Base-by-base conservation (phyloP, 2,113 vertebrate species). In the Siniperca knerii region DNA sequence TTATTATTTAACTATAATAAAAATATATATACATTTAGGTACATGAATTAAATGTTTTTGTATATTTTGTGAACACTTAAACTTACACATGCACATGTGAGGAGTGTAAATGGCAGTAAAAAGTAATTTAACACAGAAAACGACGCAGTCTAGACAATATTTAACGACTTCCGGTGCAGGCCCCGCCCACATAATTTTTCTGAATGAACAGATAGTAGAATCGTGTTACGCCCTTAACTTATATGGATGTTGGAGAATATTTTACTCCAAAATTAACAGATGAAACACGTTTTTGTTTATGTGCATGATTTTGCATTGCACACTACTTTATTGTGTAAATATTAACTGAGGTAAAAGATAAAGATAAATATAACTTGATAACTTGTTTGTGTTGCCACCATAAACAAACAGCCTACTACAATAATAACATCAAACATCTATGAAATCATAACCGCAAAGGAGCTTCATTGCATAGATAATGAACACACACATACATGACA, bases 401-500 rank as follows among this genome's bases (percentile, higher is more conserved):
- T 25, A 37, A 29, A 23, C 48, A 23, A 65, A 44, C 44, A 12
- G 33, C 0, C 20, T 10, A 44, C 25, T 20, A 0, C 16, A 20
- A 2, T 29, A 13, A 61, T 42, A 8, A 35, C 29, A 37, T 18
- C 44, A 13, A 44, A 10, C 23, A 21, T 6, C 20, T 20, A 29
- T 37, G 15, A 42, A 42, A 77, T 54, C 33, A 33, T 21, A 29
- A 48, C 50, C 12, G 25, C 46, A 37, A 57, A 64, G 9, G 18
- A 2, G 16, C 35, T 11, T 23, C 2, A 5, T 7, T 42, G 61
- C 66, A 4, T 15, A 2, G 67, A 64, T n/a, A 21, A 79, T 75
- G n/a, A 68, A 57, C 35, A 67, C 78, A 50, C 55, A 13, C 48
- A 23, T 40, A 61, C 68, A 60, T 75, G 61, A 75, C 48, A 61